Evolutionary conservation across 2,888 invertebrate species (phyloP), one percentile per base, ranked within the genome.

Genomic region (Carpatolechia fugitivella): DNA sequence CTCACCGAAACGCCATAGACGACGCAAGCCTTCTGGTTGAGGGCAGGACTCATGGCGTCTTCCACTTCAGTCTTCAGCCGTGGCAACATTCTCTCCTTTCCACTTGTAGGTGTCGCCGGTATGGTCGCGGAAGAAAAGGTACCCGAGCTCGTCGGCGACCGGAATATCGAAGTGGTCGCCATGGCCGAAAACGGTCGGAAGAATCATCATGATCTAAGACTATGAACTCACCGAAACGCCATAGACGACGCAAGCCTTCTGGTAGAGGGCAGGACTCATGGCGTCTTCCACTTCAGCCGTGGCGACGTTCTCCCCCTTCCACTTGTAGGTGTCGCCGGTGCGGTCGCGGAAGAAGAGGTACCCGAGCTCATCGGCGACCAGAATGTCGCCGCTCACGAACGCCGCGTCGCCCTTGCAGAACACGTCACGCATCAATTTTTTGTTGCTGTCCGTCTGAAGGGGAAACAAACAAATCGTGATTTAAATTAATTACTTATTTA

Each of bases 41-140:
- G 88, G 29, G 94, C 91, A 55, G 95, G 95, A 59, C 95, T 95
- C 62, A 99, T 92, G 8, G 97, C 94, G 54, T 95, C 95, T 86
- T 99, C 99, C 16, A 99, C 97, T 89, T 99, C n/a, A n/a, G n/a
- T n/a, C n/a, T n/a, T n/a, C 99, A 0, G 95, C 94, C 0, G 99
- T 99, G 56, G 98, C 95, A 0, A 99, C 98, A 78, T 99, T 99
- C 90, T 99, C 99, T 11, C 99, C 99, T 76, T 97, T 95, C 98
- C 98, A 98, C 70, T 95, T 92, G 84, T 94, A 96, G 0, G 96
- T 96, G 81, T 96, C 96, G 1, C 96, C 96, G 50, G 94, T 95
- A 75, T 99, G 93, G 85, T 99, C 99, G 67, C 94, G 95, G 91
- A 99, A 99, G 88, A 93, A 98, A 74, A 96, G 93, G 85, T 97